Conservation (phyloP, 2,888 invertebrate species). For the Tryphoninae sp. region DNA sequence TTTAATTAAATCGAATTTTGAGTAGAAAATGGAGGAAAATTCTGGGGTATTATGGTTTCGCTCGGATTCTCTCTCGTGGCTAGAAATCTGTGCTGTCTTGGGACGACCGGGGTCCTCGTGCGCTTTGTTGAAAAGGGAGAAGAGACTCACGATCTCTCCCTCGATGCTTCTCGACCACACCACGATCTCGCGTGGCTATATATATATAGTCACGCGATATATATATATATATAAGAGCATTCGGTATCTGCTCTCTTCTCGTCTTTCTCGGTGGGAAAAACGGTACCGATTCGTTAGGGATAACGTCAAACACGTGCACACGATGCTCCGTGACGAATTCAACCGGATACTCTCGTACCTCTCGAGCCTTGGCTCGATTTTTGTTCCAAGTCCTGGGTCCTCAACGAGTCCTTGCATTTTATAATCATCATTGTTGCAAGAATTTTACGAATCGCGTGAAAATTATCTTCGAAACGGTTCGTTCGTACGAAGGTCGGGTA, state of each 20-base stretch:
- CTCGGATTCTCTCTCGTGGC: too few relatives aligned
- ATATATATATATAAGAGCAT: neutral
- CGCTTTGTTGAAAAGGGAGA: conserved; percentile 45
- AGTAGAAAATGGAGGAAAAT: conserved; percentile 14
- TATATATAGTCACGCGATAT: too few relatives aligned
- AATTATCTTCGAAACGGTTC: conserved; percentile 15
- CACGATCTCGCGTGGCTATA: neutral
- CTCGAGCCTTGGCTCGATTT: conserved; percentile 21
- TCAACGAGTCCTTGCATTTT: neutral
- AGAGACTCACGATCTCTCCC: conserved; percentile 24
- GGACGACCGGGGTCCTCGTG: conserved; percentile 40
- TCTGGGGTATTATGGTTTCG: too few relatives aligned
- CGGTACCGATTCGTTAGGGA: conserved; percentile 78
- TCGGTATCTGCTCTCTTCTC: conserved; percentile 10
- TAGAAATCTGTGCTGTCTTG: neutral
- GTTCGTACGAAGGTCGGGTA: conserved; percentile 2
- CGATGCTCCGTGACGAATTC: conserved; percentile 78
- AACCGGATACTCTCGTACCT: conserved; percentile 77
- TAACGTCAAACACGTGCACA: conserved; percentile 77
- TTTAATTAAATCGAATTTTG: conserved; percentile 21
- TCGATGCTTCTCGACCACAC: neutral
- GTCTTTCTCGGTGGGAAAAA: conserved; percentile 76
- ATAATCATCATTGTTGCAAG: conserved; percentile 1
- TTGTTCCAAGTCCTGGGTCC: neutral
- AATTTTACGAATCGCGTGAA: conserved; percentile 19